phyloP scores from a whole-genome alignment of 2,888 invertebrate genomes.

The Lasioglossum malachurum region DNA sequence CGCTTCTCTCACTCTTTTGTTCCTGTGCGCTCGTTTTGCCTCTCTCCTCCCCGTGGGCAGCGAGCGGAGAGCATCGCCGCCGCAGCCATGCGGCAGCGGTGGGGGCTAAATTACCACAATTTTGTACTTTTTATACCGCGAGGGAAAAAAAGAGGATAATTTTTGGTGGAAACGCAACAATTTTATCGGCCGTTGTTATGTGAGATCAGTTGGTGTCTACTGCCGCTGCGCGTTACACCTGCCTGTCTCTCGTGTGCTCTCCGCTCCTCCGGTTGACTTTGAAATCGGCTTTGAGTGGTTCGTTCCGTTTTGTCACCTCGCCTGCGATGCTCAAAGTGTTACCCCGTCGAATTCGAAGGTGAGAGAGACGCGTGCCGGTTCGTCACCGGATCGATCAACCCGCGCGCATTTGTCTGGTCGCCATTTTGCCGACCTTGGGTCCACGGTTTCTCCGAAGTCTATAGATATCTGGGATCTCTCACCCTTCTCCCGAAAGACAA shows the following conservation, averaged over 20 bases:
- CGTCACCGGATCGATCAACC: conserved; percentile 6
- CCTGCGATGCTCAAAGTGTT: not conserved
- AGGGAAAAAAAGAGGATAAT: conserved; percentile 82
- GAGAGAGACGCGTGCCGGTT: not conserved
- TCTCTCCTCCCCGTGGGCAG: conserved; percentile 66
- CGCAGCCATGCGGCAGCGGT: conserved; percentile 59
- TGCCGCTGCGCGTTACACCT: conserved; percentile 84
- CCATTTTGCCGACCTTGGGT: conserved; percentile 73
- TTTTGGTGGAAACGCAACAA: conserved; percentile 85
- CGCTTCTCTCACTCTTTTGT: conserved; percentile 41
- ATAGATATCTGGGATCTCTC: conserved; percentile 7
- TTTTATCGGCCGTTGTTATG: conserved; percentile 84
- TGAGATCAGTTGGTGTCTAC: conserved; percentile 84
- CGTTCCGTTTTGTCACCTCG: conserved; percentile 37
- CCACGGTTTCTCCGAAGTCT: conserved; percentile 16
- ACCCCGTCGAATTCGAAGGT: not conserved
- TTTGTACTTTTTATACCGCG: conserved; percentile 83
- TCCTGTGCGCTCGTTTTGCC: conserved; percentile 40
- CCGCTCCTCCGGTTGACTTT: conserved; percentile 45
- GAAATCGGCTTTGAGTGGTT: conserved; percentile 11
- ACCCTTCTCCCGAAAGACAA: not conserved
- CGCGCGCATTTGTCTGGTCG: conserved; percentile 53
- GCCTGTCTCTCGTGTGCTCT: conserved; percentile 68
- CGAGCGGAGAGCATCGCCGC: conserved; percentile 68
- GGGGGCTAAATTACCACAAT: conserved; percentile 84